These are phyloP conservation scores for Gorsachius magnificus DNA, from an alignment of 2,797 vertebrate genomes.

Conservation along the genomic window DNA sequence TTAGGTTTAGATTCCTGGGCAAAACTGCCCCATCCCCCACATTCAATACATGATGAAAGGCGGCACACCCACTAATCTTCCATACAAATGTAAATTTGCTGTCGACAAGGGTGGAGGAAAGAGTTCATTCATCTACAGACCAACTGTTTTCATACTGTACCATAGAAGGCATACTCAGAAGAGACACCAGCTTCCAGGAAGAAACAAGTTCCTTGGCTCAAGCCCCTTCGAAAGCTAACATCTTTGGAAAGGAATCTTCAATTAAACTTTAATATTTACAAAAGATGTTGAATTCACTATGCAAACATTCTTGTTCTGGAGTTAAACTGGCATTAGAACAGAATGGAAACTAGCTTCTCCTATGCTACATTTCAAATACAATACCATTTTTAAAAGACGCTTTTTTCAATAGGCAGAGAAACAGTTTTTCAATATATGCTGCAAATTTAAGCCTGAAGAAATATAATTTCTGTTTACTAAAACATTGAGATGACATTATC, in stretches of 20 bases:
- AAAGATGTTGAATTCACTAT: neutral
- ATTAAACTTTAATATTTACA: neutral
- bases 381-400: neutral
- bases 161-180: neutral
- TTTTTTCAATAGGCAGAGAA: neutral
- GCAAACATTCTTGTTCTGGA: neutral
- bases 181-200: neutral
- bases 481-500: neutral
- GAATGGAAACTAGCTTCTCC: neutral
- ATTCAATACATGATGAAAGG: neutral
- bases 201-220: neutral
- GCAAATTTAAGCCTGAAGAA: neutral
- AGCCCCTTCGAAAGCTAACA: neutral
- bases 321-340: neutral
- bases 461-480: neutral
- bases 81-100: constrained; percentile 53
- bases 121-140: constrained; percentile 20
- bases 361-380: neutral
- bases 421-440: neutral
- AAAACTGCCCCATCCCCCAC: constrained; percentile 31
- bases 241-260: neutral
- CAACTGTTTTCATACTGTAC: neutral
- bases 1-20: neutral
- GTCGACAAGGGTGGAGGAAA: neutral
- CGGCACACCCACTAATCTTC: neutral